Percentiles rank a stretch among this genome's conserved stretches.
phyloP scores from a whole-genome alignment of 2,888 invertebrate genomes.

The Aphodius sticticus region DNA sequence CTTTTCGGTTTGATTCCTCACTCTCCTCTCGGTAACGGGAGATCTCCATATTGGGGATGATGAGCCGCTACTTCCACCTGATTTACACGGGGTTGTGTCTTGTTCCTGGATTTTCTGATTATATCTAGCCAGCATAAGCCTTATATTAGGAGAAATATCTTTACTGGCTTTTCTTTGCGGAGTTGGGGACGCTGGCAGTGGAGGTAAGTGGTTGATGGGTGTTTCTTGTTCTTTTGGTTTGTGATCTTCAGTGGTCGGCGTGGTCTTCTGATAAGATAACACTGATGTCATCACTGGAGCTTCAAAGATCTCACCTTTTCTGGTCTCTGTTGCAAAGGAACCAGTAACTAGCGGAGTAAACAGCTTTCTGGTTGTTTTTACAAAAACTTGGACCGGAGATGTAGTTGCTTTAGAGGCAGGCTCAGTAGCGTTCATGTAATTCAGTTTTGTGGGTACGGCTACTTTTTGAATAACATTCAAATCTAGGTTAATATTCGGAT shows the following conservation, averaged over 20 bases:
- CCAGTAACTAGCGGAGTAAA: constrained; percentile 68
- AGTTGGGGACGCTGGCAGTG: constrained; percentile 68
- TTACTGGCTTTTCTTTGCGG: constrained; percentile 66
- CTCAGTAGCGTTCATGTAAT: constrained; percentile 43
- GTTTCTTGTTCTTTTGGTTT: constrained; percentile 41
- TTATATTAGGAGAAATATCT: constrained; percentile 74
- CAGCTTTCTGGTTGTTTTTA: constrained; percentile 82
- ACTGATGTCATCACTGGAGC: constrained; percentile 34
- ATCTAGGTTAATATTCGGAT: constrained; percentile 42
- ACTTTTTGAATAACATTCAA: constrained; percentile 48
- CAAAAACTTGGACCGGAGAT: constrained; percentile 70
- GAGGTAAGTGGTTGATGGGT: constrained; percentile 58
- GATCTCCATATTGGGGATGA: constrained; percentile 72
- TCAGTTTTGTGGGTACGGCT: constrained; percentile 50
- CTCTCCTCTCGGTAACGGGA: constrained; percentile 68
- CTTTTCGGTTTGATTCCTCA: constrained; percentile 63
- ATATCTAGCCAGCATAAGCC: constrained; percentile 75
- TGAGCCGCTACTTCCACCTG: constrained; percentile 66
- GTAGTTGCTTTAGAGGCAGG: constrained; percentile 39
- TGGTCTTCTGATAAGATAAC: constrained; percentile 32
- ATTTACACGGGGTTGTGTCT: constrained; percentile 57
- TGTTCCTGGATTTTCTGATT: constrained; percentile 71
- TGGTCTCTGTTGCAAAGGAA: constrained; percentile 40
- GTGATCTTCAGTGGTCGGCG: constrained; percentile 38
- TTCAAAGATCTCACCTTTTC: constrained; percentile 38